Conservation (phyloP, 2,113 vertebrate species). For the Oncorhynchus mykiss region DNA sequence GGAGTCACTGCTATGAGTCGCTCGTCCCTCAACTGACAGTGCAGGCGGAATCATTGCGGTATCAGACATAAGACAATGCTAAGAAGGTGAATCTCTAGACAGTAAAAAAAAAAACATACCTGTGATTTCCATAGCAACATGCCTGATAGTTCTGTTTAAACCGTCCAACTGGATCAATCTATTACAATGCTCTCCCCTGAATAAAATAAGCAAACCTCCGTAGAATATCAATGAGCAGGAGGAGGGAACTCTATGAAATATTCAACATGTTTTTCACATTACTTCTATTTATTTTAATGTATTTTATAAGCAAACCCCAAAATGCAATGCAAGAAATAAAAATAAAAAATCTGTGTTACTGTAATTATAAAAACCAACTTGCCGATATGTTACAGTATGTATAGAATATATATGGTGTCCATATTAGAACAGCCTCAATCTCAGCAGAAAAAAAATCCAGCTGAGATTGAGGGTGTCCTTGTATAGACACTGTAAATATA, state of each 20-base stretch:
- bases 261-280: background rate
- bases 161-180: conserved; percentile 17
- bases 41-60: too few relatives aligned
- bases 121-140: conserved; percentile 15
- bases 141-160: conserved; percentile 17
- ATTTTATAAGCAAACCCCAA: background rate
- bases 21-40: too few relatives aligned
- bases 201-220: background rate
- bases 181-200: conserved; percentile 27
- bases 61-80: too few relatives aligned
- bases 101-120: background rate
- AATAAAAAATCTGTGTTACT: background rate
- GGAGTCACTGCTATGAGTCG: too few relatives aligned
- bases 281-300: background rate
- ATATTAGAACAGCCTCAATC: too few relatives aligned
- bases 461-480: too few relatives aligned
- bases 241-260: background rate
- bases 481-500: too few relatives aligned
- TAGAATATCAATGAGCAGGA: conserved; percentile 18
- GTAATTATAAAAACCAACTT: background rate
- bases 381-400: background rate
- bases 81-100: background rate
- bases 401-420: background rate
- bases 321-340: background rate
- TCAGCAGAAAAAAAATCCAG: too few relatives aligned